Conservation (phyloP, 2,888 invertebrate genomes). For the Drymonia ruficornis region DNA sequence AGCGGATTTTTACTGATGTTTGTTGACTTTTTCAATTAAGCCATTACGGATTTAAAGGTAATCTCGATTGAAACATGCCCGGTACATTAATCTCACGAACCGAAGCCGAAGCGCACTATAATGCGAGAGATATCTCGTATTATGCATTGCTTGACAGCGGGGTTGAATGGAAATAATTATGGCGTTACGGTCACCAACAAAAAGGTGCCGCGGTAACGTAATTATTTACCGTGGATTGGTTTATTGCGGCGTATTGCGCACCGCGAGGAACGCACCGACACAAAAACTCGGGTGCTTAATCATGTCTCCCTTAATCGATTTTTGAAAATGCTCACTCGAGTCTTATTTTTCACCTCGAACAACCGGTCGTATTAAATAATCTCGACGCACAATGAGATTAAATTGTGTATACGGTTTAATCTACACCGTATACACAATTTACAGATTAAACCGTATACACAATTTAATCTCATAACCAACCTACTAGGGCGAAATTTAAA, state of each 20-base stretch:
- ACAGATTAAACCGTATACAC: slow-evolving; percentile 56
- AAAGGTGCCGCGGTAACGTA: slow-evolving; percentile 64
- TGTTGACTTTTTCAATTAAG: slow-evolving; percentile 66
- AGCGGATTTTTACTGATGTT: slow-evolving; percentile 52
- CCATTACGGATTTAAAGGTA: slow-evolving; percentile 45
- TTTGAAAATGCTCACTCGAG: slow-evolving; percentile 61
- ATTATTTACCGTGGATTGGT: slow-evolving; percentile 75
- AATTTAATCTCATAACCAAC: slow-evolving; percentile 72
- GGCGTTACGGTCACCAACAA: slow-evolving; percentile 58
- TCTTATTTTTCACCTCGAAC: slow-evolving; percentile 68
- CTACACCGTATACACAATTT: too few relatives aligned
- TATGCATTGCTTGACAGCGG: slow-evolving; percentile 51
- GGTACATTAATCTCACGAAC: slow-evolving; percentile 35
- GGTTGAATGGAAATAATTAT: slow-evolving; percentile 63
- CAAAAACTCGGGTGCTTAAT: slow-evolving; percentile 69
- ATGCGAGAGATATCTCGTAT: slow-evolving; percentile 46
- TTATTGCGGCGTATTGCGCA: slow-evolving; percentile 62
- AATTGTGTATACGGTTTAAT: slow-evolving; percentile 63
- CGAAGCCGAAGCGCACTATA: slow-evolving; percentile 27
- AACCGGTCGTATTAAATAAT: slow-evolving; percentile 65
- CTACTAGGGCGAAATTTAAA: slow-evolving; percentile 45
- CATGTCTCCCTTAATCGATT: slow-evolving; percentile 79
- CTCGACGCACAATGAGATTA: slow-evolving; percentile 62
- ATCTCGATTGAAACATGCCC: slow-evolving; percentile 28
- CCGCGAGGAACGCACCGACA: slow-evolving; percentile 45